Base-by-base conservation (phyloP, 2,888 invertebrate species). In the Argyresthia goedartella region DNA sequence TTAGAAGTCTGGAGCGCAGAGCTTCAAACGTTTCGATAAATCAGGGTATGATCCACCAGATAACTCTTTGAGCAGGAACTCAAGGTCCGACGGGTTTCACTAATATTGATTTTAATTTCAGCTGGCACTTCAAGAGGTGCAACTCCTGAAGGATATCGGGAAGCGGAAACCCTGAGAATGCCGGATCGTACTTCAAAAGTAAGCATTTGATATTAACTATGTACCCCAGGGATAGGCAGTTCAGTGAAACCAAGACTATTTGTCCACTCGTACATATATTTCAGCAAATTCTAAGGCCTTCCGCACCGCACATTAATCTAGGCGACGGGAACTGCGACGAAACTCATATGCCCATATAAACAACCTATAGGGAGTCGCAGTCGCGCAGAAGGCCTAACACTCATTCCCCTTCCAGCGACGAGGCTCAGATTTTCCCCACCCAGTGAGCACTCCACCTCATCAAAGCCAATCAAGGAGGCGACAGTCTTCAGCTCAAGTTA, bases 1-100 rank as follows among this genome's bases (percentile, higher is more conserved):
- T 64, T 13, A 74, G 71, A 55, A 73, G 65, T 53, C 65, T 76
- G 55, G 89, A 89, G 62, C 73, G 87, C 52, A 72, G 85, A 70
- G 77, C 85, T 51, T 87, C 86, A 7, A 87, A 87, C 57, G 76
- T 84, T 35, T 87, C 87, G 1, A 81, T 86, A 36, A 84, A 85
- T 55, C 73, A 75, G 53, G 74, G 85, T 82, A 66, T 61, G 61
- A 52, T 15, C 8, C 8, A 36, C 15, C 35, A 35, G 4, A 35
- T 35, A 6, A 33, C 25, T 36, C 0, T 14, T 36, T 14, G 3
- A 13, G 34, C 36, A 8, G 35, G 8, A 47, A 16, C 7, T 7
- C 15, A 8, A n/a, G 16, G 11, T 33, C 25, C 13, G 2, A 47
- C 25, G 11, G 8, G 10, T 1, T 44, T 34, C 33, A 47, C 13